Conservation (phyloP, 1,140 invertebrate species). For the Coelopa frigida region DNA sequence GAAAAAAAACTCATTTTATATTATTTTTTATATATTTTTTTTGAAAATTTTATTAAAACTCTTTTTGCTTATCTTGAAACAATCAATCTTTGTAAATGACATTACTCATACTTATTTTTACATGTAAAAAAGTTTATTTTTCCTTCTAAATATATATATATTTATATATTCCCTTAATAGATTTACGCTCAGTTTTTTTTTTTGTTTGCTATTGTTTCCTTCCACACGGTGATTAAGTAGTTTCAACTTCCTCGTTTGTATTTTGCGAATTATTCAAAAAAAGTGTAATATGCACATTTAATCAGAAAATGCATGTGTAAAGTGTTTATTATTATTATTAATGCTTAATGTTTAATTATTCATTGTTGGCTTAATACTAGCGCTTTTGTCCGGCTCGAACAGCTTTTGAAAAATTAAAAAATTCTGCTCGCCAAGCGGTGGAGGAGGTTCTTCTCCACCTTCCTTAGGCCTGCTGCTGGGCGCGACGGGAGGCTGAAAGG, state of each 20-base stretch:
- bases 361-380: too few relatives aligned
- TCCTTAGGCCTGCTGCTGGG: constrained; percentile 1
- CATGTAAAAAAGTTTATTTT: neutral
- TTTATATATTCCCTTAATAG: neutral
- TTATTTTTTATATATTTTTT: neutral
- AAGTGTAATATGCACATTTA: too few relatives aligned
- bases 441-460: neutral
- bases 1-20: constrained; percentile 3
- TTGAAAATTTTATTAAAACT: neutral
- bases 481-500: constrained; percentile 10
- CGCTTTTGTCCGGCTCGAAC: too few relatives aligned
- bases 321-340: too few relatives aligned
- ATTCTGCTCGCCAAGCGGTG: too few relatives aligned
- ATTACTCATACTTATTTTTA: constrained; percentile 3
- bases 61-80: neutral
- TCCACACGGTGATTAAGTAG: neutral
- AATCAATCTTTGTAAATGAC: neutral
- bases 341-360: too few relatives aligned
- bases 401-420: too few relatives aligned
- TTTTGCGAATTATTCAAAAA: too few relatives aligned
- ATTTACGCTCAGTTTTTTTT: constrained; percentile 1
- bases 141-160: constrained; percentile 1
- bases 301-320: too few relatives aligned
- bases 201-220: neutral
- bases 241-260: neutral